Evolutionary conservation across 2,113 vertebrate genomes (phyloP).

Genomic region (Okapia johnstoni): DNA sequence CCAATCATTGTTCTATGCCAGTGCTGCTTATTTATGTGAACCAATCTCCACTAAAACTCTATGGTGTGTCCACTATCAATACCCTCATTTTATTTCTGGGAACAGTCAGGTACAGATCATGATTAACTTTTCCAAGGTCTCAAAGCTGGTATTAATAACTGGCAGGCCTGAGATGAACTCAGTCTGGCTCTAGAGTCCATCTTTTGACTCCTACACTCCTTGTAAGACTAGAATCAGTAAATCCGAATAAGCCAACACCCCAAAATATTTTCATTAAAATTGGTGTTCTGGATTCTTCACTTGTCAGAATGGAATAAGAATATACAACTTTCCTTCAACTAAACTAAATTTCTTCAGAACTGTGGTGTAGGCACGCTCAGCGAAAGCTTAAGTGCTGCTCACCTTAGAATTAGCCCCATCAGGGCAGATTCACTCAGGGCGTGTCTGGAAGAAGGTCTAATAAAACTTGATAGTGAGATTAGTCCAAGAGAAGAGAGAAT

Average conservation of each 20-base stretch:
- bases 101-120: not conserved
- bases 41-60: not conserved
- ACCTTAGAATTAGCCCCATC: not conserved
- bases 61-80: not conserved
- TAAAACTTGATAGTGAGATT: not conserved
- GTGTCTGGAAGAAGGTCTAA: not conserved
- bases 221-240: conserved; percentile 10
- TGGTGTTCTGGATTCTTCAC: not conserved
- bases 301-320: not conserved
- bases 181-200: not conserved
- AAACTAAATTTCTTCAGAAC: not conserved
- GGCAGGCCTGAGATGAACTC: not conserved
- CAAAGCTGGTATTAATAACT: not conserved
- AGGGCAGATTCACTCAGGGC: not conserved
- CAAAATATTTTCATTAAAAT: conserved; percentile 35
- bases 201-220: not conserved
- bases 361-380: not conserved
- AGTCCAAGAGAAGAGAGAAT: not conserved
- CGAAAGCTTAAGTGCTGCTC: not conserved
- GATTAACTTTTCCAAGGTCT: not conserved
- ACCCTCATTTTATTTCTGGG: not conserved
- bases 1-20: not conserved
- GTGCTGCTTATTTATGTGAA: not conserved
- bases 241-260: not conserved
- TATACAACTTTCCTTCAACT: not conserved